A percentile compares a stretch with the other conserved stretches of the same genome.
Evolutionary conservation across 2,797 vertebrate genomes (phyloP).

Genomic region (Apogon hyalosoma): DNA sequence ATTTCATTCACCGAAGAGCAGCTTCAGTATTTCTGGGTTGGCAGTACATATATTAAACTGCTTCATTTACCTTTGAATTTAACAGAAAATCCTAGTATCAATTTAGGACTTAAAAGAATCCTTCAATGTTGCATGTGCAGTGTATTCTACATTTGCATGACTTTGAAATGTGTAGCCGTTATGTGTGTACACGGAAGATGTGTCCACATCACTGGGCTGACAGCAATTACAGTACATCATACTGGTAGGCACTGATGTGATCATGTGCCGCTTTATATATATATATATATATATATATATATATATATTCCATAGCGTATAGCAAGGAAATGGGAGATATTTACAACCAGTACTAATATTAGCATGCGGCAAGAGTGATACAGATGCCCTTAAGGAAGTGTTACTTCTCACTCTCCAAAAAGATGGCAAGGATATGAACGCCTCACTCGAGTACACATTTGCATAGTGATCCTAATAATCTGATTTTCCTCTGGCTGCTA

Average conservation of each 20-base stretch:
- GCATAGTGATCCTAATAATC: constrained; percentile 80
- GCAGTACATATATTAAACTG: constrained; percentile 3
- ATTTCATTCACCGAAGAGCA: constrained; percentile 21
- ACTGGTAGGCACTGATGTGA: constrained; percentile 4
- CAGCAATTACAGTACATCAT: constrained; percentile 29
- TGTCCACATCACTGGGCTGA: constrained; percentile 6
- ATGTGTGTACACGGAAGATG: background rate
- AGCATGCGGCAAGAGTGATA: constrained; percentile 39
- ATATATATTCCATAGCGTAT: no score
- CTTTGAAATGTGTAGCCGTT: constrained; percentile 3
- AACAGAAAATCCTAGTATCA: background rate
- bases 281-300: constrained; percentile 5
- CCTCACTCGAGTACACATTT: constrained; percentile 70
- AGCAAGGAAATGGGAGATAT: constrained; percentile 22
- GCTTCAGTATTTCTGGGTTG: background rate
- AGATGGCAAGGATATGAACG: constrained; percentile 59
- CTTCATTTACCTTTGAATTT: background rate
- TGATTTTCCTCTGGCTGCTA: constrained; percentile 76
- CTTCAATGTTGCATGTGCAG: background rate
- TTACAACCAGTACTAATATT: constrained; percentile 55
- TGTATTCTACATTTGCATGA: background rate
- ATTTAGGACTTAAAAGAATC: background rate
- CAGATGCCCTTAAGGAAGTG: constrained; percentile 64
- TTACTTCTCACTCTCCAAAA: constrained; percentile 57
- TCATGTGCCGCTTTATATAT: constrained; percentile 1